Percentiles rank a stretch among this genome's conserved stretches.
Conservation (phyloP, 2,797 vertebrate species). For the Sebastes oblongus region DNA sequence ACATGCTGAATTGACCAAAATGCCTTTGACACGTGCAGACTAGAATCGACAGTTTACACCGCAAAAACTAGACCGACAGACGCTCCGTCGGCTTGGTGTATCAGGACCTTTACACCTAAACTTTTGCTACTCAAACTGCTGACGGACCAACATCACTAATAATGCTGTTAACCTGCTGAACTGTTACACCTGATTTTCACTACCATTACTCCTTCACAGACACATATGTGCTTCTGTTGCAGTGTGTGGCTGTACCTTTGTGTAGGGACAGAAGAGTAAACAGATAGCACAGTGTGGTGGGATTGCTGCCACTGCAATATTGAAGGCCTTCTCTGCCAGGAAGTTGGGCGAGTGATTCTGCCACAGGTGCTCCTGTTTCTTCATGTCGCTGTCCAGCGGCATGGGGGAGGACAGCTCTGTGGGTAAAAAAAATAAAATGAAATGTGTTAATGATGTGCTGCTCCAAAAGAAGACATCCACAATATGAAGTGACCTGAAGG, state of each 20-base stretch:
- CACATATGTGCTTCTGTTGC: background rate
- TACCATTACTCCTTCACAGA: background rate
- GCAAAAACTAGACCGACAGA: too few species aligned
- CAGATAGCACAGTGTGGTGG: conserved; percentile 94
- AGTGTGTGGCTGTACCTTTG: conserved; percentile 81
- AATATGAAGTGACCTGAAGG: background rate
- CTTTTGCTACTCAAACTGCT: background rate
- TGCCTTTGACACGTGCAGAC: too few species aligned
- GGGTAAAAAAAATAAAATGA: background rate
- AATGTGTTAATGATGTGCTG: background rate
- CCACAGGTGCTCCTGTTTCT: conserved; percentile 90
- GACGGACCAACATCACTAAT: background rate
- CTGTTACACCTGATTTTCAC: background rate
- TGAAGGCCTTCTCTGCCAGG: conserved; percentile 90
- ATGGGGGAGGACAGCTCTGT: conserved; percentile 86
- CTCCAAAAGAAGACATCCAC: background rate
- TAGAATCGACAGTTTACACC: too few species aligned
- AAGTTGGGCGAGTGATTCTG: conserved; percentile 89
- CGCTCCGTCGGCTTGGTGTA: too few species aligned
- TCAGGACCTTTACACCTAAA: background rate
- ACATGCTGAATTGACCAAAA: too few species aligned
- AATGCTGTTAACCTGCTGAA: background rate
- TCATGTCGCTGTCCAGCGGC: conserved; percentile 83
- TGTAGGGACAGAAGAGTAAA: conserved; percentile 92
- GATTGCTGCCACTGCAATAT: conserved; percentile 86